A percentile compares a stretch with the other conserved stretches of the same genome.
phyloP scores from a whole-genome alignment of 2,113 vertebrate species.

The Aspiorhynchus laticeps region DNA sequence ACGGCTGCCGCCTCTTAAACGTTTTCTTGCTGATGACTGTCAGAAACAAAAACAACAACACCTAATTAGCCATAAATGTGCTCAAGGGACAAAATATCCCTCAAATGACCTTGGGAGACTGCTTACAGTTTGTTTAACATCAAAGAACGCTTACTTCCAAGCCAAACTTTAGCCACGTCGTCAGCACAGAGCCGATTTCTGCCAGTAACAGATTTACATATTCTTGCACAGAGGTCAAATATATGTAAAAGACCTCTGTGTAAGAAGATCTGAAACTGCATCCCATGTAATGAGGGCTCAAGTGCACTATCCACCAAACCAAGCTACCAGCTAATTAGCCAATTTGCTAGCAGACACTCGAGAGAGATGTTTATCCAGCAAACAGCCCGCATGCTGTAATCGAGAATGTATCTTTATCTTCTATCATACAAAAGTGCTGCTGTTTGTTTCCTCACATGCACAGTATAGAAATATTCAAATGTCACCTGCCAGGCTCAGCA shows the following conservation, averaged over 20 bases:
- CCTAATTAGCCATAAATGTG: slow-evolving; percentile 50
- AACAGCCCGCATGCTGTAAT: not conserved
- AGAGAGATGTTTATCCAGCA: not conserved
- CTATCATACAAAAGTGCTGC: not conserved
- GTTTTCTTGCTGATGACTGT: slow-evolving; percentile 52
- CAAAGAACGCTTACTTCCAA: slow-evolving; percentile 19
- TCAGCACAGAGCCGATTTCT: slow-evolving; percentile 36
- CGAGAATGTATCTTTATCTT: slow-evolving; percentile 1
- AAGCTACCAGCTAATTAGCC: slow-evolving; percentile 20
- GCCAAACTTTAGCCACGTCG: slow-evolving; percentile 32
- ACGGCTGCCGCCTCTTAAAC: slow-evolving; percentile 41
- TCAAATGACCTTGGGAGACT: slow-evolving; percentile 36
- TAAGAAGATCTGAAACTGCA: not conserved
- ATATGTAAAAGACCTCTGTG: slow-evolving; percentile 1
- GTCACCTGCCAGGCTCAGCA: slow-evolving; percentile 16
- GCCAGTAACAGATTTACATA: slow-evolving; percentile 17
- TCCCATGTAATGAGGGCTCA: not conserved
- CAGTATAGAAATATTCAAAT: not conserved
- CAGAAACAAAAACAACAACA: slow-evolving; percentile 48
- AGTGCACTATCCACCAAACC: not conserved
- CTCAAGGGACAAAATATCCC: slow-evolving; percentile 35
- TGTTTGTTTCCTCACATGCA: slow-evolving; percentile 13
- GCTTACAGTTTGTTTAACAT: slow-evolving; percentile 45
- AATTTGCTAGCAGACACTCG: not conserved
- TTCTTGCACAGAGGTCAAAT: slow-evolving; percentile 32